phyloP scores from a whole-genome alignment of 2,113 vertebrate species.

The Puffinus mauretanicus region DNA sequence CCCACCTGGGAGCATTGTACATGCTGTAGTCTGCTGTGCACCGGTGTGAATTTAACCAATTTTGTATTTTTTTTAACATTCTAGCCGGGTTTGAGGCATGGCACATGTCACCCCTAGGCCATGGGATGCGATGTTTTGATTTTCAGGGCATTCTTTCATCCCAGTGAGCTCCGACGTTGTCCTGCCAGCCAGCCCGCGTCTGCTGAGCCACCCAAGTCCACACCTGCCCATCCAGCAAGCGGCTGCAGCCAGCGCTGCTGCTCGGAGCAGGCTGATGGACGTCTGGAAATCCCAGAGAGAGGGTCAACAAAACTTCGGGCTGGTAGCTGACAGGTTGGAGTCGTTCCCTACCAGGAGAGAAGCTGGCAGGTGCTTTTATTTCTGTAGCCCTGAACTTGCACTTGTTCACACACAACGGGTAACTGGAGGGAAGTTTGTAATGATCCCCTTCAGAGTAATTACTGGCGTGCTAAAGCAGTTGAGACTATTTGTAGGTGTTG shows the following conservation, averaged over 20 bases:
- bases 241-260: not conserved
- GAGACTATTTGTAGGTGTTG: not conserved
- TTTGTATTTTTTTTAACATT: rapidly evolving
- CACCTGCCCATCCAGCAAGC: rapidly evolving
- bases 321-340: rapidly evolving
- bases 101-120: rapidly evolving
- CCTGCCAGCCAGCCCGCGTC: no score
- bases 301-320: rapidly evolving
- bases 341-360: rapidly evolving
- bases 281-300: not conserved
- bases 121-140: rapidly evolving
- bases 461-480: not conserved
- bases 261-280: rapidly evolving
- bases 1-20: rapidly evolving
- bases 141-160: rapidly evolving
- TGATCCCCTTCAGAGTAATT: not conserved
- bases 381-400: not conserved
- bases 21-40: rapidly evolving
- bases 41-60: rapidly evolving
- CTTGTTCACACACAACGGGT: not conserved
- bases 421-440: not conserved
- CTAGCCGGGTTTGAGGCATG: rapidly evolving
- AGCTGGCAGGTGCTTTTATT: not conserved
- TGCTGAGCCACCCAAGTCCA: not conserved
- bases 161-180: rapidly evolving